Percentiles rank a stretch among this genome's conserved stretches.
Evolutionary conservation across 2,888 invertebrate species (phyloP).

Genomic region (Apeira syringaria): DNA sequence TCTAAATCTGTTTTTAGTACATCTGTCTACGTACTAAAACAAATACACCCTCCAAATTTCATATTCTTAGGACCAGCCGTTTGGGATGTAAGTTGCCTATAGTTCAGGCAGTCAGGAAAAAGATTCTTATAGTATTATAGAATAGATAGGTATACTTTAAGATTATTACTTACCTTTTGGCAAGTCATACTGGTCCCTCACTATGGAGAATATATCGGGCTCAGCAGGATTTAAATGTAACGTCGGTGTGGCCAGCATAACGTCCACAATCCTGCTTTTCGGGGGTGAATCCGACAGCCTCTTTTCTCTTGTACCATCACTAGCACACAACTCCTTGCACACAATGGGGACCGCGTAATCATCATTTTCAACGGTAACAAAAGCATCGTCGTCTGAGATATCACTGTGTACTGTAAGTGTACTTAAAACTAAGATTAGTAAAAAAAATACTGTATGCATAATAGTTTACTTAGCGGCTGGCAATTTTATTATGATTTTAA

Average conservation of each 20-base stretch:
- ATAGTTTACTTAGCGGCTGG: constrained; percentile 39
- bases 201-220: constrained; percentile 51
- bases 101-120: too few species aligned
- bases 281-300: constrained; percentile 30
- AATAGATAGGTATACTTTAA: too few species aligned
- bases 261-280: constrained; percentile 57
- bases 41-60: too few species aligned
- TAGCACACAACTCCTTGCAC: constrained; percentile 46
- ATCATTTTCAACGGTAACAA: constrained; percentile 36
- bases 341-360: constrained; percentile 44
- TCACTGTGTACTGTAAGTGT: constrained; percentile 20
- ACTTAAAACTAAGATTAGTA: constrained; percentile 19
- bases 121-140: too few species aligned
- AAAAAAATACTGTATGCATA: constrained; percentile 20
- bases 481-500: constrained; percentile 30
- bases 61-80: too few species aligned
- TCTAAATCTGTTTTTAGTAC: too few species aligned
- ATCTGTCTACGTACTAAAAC: too few species aligned
- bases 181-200: constrained; percentile 61
- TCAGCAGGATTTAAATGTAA: constrained; percentile 45
- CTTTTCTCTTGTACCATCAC: constrained; percentile 37
- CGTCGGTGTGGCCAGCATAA: constrained; percentile 56
- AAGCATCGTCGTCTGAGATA: constrained; percentile 34
- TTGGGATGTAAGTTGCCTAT: too few species aligned
- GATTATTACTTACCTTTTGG: constrained; percentile 63